Evolutionary conservation across 2,888 invertebrate species (phyloP).

Genomic region (Tortricodes alternella): DNA sequence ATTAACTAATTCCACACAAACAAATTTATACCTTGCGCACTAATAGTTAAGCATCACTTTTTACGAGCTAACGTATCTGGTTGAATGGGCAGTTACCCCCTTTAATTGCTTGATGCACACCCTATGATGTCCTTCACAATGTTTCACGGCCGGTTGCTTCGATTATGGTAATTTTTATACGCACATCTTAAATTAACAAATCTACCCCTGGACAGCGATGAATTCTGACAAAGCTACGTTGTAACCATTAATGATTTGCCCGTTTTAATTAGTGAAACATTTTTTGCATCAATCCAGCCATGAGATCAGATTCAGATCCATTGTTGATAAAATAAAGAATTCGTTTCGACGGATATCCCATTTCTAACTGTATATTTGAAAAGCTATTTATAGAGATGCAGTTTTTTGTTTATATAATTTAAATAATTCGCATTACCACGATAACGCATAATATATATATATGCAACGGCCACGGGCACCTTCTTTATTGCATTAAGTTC

Average conservation of each 20-base stretch:
- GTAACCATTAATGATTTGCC: slow-evolving; percentile 23
- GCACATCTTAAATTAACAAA: slow-evolving; percentile 60
- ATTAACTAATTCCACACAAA: background rate
- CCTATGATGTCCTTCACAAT: slow-evolving; percentile 44
- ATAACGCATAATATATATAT: no score
- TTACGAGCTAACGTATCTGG: background rate
- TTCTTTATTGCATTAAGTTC: no score
- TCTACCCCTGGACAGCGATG: slow-evolving; percentile 27
- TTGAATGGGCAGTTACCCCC: slow-evolving; percentile 31
- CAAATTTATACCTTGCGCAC: background rate
- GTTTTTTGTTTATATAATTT: background rate
- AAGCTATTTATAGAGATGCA: background rate
- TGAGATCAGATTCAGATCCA: no score
- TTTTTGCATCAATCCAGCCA: slow-evolving; percentile 19
- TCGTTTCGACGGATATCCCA: slow-evolving; percentile 20
- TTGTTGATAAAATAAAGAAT: slow-evolving; percentile 18
- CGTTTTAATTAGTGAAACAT: slow-evolving; percentile 2
- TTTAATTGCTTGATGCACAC: slow-evolving; percentile 43
- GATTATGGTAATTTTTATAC: slow-evolving; percentile 66
- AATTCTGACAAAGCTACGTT: slow-evolving; percentile 10
- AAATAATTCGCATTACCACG: background rate
- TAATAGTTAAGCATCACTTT: background rate
- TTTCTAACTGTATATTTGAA: slow-evolving; percentile 6
- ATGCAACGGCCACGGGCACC: no score
- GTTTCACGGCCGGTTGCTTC: slow-evolving; percentile 61